phyloP scores from a whole-genome alignment of 2,888 invertebrate genomes.

The Agapostemon virescens region DNA sequence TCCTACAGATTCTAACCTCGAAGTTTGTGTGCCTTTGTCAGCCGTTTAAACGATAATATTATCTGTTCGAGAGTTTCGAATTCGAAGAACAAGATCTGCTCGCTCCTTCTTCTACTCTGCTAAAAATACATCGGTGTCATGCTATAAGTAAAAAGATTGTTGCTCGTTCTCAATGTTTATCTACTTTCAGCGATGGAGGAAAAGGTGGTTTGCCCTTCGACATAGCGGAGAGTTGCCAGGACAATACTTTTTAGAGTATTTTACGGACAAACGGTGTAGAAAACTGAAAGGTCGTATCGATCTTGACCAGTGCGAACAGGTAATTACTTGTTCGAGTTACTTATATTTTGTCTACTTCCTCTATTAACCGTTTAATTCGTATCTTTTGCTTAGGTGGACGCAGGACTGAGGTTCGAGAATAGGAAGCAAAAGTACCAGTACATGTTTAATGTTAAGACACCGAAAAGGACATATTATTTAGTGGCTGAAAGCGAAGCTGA shows the following conservation, averaged over 20 bases:
- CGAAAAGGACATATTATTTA: slow-evolving; percentile 93
- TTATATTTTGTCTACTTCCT: neutral
- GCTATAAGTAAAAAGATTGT: neutral
- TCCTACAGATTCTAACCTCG: slow-evolving; percentile 38
- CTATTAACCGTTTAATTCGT: neutral
- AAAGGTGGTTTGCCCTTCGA: slow-evolving; percentile 95
- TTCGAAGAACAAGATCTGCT: neutral
- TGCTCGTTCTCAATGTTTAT: slow-evolving; percentile 27
- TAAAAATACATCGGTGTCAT: neutral
- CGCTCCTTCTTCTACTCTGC: neutral
- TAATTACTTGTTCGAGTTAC: slow-evolving; percentile 74
- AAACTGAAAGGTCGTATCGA: slow-evolving; percentile 94
- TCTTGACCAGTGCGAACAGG: slow-evolving; percentile 97
- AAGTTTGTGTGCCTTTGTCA: slow-evolving; percentile 2
- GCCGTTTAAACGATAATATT: neutral
- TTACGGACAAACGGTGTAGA: slow-evolving; percentile 91
- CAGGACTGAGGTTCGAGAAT: slow-evolving; percentile 91
- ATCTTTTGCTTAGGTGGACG: slow-evolving; percentile 86
- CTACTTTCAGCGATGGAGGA: slow-evolving; percentile 92
- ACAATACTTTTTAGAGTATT: slow-evolving; percentile 96
- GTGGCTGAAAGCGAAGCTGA: slow-evolving; percentile 95
- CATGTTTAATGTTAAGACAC: slow-evolving; percentile 94
- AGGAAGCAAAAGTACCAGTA: slow-evolving; percentile 90
- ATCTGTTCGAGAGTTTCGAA: neutral
- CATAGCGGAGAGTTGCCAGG: slow-evolving; percentile 95